Evolutionary conservation across 2,888 invertebrate species (phyloP).

Genomic region (Lydus trimaculatus): DNA sequence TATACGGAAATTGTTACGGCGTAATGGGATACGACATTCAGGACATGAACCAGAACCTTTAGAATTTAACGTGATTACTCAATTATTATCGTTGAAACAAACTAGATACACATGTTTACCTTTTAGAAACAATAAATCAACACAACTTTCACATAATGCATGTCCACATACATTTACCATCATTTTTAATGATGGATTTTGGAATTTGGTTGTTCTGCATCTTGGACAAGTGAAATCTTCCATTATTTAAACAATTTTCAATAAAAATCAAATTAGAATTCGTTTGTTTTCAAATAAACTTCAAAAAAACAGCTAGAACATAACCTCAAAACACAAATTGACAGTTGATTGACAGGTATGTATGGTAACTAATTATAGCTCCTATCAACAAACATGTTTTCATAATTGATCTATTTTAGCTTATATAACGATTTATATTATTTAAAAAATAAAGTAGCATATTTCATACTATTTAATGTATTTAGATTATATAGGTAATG

Average conservation of each 20-base stretch:
- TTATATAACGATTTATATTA: too few species aligned
- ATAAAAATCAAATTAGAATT: too few species aligned
- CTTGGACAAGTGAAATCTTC: conserved; percentile 91
- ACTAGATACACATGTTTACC: conserved; percentile 67
- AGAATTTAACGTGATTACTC: conserved; percentile 33
- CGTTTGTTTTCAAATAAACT: neutral
- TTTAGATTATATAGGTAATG: too few species aligned
- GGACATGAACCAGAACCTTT: conserved; percentile 93
- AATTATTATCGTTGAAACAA: conserved; percentile 7
- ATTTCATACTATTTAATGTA: too few species aligned
- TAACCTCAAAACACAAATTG: neutral
- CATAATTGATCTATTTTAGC: too few species aligned
- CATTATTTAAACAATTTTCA: conserved; percentile 59
- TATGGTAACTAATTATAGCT: neutral
- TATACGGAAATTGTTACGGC: conserved; percentile 89
- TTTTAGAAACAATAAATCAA: conserved; percentile 94
- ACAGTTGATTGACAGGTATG: neutral
- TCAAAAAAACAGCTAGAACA: neutral
- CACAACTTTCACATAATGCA: conserved; percentile 96
- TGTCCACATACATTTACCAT: conserved; percentile 99
- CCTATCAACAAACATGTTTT: neutral
- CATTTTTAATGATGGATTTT: conserved; percentile 95
- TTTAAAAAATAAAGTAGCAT: too few species aligned
- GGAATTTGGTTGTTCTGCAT: conserved; percentile 96
- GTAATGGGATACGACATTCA: conserved; percentile 87